Base-by-base conservation (phyloP, 2,888 invertebrate genomes). In the Meteorus colon region DNA sequence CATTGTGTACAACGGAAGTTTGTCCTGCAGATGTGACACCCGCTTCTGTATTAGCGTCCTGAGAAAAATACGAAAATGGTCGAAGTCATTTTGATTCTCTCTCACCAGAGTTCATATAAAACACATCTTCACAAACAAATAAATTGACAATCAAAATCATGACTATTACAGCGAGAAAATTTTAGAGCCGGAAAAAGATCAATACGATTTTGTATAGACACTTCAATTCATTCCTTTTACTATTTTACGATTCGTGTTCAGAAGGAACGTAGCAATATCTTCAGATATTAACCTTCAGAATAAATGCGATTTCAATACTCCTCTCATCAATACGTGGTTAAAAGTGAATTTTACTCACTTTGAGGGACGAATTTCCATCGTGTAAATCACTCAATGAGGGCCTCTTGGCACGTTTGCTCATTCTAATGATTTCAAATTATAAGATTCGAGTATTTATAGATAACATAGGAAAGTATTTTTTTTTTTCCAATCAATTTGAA, bases 311-410 rank as follows among this genome's bases (percentile, higher is more conserved):
- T 5, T 10, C 4, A 37, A 55, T 24, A 37, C 29, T 65, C 29
- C 3, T 59, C 45, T 34, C 2, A 8, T 34, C 4, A 34, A 37
- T 63, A 62, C 48, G 0, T 31, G 3, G 59, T 65, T 41, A 60
- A 4, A 16, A 29, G 27, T 63, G 24, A 19, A 16, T 10, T 41
- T 0, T 29, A 76, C 84, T 87, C 86, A 91, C 92, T 90, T 91
- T 91, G 73, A 88, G 8, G 2, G 55, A 84, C 59, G 87, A 85
- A 81, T 86, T 88, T 75, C 91, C 91, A 80, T 92, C 92, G 85
- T 96, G 96, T 63, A 97, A 90, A 85, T 96, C 96, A 27, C 96
- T 96, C 75, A 97, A 91, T 31, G 96, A 96, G 1, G 96, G 96
- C 79, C 97, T 92, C 87, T 96, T 96, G 0, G 95, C 94, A 81